Percentiles rank a stretch among this genome's conserved stretches.
phyloP scores from a whole-genome alignment of 1,140 invertebrate genomes.

The Drosophila kanapiae region DNA sequence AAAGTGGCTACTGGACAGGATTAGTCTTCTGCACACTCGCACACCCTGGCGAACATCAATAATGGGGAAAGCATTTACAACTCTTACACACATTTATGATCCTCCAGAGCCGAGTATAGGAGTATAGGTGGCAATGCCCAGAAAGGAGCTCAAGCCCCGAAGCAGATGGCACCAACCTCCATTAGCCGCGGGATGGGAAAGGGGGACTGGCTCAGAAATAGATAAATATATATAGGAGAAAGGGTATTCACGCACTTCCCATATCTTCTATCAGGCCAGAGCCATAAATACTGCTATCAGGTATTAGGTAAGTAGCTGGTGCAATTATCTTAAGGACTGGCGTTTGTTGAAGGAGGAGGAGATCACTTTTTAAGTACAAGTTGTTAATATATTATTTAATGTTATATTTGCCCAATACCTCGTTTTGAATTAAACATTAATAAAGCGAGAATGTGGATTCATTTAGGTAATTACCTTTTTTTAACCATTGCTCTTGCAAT shows the following conservation, averaged over 20 bases:
- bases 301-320: not conserved
- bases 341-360: not conserved
- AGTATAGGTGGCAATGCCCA: conserved; percentile 2
- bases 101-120: conserved; percentile 14
- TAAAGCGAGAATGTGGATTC: too few relatives aligned
- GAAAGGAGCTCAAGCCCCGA: conserved; percentile 18
- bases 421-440: too few relatives aligned
- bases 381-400: not conserved
- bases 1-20: conserved; percentile 62
- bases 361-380: not conserved
- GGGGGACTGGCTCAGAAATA: conserved; percentile 28
- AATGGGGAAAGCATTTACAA: conserved; percentile 51
- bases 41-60: conserved; percentile 9
- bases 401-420: not conserved
- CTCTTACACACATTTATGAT: conserved; percentile 46
- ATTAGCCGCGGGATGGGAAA: conserved; percentile 45
- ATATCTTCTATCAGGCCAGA: not conserved
- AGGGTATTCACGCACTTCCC: conserved; percentile 10
- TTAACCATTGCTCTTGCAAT: too few relatives aligned
- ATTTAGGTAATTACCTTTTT: too few relatives aligned
- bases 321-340: not conserved
- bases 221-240: conserved; percentile 3
- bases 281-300: conserved; percentile 15
- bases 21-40: conserved; percentile 32
- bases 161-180: conserved; percentile 56